Evolutionary conservation across 2,113 vertebrate species (phyloP).

Genomic region (Brachypteracias leptosomus): DNA sequence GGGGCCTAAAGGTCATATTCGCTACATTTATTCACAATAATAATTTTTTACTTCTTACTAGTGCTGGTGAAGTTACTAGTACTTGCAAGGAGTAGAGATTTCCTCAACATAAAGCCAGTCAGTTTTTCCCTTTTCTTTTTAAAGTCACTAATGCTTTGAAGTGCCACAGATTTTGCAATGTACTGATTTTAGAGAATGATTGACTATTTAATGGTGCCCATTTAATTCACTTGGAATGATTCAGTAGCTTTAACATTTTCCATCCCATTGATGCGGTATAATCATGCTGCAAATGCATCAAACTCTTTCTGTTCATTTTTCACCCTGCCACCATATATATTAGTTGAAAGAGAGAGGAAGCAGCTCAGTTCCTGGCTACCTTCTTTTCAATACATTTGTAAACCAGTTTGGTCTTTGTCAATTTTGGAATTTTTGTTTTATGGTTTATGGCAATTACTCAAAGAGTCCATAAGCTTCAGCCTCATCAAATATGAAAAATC

Average conservation of each 20-base stretch:
- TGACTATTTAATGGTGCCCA: not conserved
- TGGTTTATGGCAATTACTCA: not conserved
- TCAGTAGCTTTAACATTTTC: not conserved
- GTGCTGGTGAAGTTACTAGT: not conserved
- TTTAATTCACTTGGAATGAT: conserved; percentile 3
- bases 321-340: not conserved
- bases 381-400: not conserved
- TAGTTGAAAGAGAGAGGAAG: not conserved
- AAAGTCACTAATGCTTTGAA: not conserved
- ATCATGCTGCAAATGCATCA: not conserved
- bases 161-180: not conserved
- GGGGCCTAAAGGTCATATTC: not conserved
- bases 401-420: not conserved
- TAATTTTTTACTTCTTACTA: not conserved
- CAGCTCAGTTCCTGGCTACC: not conserved
- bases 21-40: not conserved
- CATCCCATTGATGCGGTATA: not conserved
- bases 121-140: not conserved
- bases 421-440: not conserved
- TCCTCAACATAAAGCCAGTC: not conserved
- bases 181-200: not conserved
- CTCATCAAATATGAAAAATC: not conserved
- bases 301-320: not conserved
- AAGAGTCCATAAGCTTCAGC: not conserved
- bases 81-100: not conserved